Base-by-base conservation (phyloP, 1,140 invertebrate genomes). In the Aphaenogaster rudis region DNA sequence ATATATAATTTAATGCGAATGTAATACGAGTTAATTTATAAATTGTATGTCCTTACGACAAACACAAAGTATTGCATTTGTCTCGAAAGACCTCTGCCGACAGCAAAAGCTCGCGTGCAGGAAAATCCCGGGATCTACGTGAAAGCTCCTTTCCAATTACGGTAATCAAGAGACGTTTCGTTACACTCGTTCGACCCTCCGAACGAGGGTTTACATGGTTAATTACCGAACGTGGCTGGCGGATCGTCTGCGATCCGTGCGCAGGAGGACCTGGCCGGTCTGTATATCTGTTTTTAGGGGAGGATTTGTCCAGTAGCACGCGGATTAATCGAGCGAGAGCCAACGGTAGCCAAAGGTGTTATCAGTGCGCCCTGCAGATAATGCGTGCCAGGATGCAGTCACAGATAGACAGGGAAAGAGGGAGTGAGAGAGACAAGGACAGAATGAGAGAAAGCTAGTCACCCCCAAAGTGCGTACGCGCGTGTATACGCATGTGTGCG, bases 341-440 rank as follows among this genome's bases (percentile, higher is more conserved):
- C 63, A 36, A 64, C 57, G 61, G 59, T 21, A 39, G 79, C 64
- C 64, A 74, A 66, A 85, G 86, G 86, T 72, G 89, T 91, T 91
- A 91, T 91, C 90, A 86, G 86, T 88, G 87, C 82, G 77, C 66
- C 78, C 89, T 69, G 87, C 78, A 90, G 90, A 91, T 91, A 91
- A 91, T 91, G 90, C 82, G 89, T 86, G 81, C 71, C 72, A 69
- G 89, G 89, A 91, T 91, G 90, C 90, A 90, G 87, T 72, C 82
- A 36, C 82, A 64, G 71, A 90, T 59, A 85, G 84, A 74, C 21
- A 67, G 50, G 61, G 45, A 82, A 79, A 64, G 48, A 78, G 86
- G 87, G 57, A 50, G 39, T 13, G 64, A 54, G 67, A 42, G 52
- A 9, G 45, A 57, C 63, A 61, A 17, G 28, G 67, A 28, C 39